A percentile compares a stretch with the other conserved stretches of the same genome.
These are phyloP conservation scores for Araneus ventricosus DNA, from an alignment of 1,140 invertebrate genomes.

Conservation along the genomic window DNA sequence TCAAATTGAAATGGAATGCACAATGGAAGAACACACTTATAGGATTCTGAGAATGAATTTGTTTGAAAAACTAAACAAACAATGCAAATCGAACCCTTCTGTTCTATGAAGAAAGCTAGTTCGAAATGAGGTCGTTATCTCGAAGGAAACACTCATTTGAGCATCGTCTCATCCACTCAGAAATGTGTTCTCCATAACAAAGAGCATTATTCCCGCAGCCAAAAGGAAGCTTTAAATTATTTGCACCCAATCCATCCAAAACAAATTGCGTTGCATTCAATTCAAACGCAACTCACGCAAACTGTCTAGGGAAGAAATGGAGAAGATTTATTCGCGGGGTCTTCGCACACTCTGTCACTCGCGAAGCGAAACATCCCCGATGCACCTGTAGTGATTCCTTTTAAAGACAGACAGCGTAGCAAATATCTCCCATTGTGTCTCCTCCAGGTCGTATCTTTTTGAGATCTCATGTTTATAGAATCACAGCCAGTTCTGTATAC, in stretches of 20 bases:
- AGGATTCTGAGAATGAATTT: too few species aligned
- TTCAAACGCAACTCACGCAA: background rate
- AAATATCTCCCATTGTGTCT: conserved; percentile 5
- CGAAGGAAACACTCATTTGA: too few species aligned
- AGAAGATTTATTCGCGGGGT: background rate
- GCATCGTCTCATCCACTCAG: too few species aligned
- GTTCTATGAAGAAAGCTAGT: too few species aligned
- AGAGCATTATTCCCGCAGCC: background rate
- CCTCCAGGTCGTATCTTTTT: background rate
- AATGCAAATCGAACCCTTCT: too few species aligned
- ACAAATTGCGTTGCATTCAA: background rate
- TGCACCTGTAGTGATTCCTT: conserved; percentile 19
- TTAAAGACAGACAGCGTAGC: conserved; percentile 2
- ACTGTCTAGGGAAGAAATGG: background rate
- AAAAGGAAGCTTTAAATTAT: background rate
- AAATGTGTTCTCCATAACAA: background rate
- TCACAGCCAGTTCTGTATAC: background rate
- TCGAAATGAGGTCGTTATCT: too few species aligned
- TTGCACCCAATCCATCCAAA: conserved; percentile 5
- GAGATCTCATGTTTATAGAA: conserved; percentile 23
- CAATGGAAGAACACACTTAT: too few species aligned
- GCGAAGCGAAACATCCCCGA: background rate
- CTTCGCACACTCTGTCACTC: background rate
- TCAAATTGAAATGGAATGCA: too few species aligned
- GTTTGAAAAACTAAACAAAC: too few species aligned